Evolutionary conservation across 2,797 vertebrate genomes (phyloP).

Genomic region (Amblyopsis hoosieri): DNA sequence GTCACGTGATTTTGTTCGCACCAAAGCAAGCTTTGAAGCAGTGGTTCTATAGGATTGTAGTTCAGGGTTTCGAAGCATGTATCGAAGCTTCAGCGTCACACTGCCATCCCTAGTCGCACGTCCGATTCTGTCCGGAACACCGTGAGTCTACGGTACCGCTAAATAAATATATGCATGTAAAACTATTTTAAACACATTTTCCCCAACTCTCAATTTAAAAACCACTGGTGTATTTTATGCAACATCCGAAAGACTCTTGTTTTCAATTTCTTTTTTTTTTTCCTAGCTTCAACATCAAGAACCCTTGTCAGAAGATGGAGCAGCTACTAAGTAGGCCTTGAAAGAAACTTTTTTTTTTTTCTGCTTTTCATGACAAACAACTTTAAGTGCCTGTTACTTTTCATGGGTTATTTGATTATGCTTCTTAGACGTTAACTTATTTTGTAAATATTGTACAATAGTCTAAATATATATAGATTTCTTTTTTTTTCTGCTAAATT

Average conservation of each 20-base stretch:
- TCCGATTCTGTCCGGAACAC: too few relatives aligned
- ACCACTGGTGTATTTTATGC: neutral
- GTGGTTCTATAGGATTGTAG: too few relatives aligned
- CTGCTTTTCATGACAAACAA: neutral
- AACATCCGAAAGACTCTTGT: neutral
- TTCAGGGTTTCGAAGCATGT: too few relatives aligned
- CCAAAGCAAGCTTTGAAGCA: too few relatives aligned
- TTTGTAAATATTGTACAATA: slow-evolving; percentile 28
- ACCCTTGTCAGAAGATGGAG: slow-evolving; percentile 80
- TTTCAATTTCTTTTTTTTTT: neutral
- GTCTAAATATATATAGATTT: slow-evolving; percentile 26
- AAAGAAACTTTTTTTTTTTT: neutral
- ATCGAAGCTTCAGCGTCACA: too few relatives aligned
- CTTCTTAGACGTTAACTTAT: slow-evolving; percentile 56
- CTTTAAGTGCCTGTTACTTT: slow-evolving; percentile 6
- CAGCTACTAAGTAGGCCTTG: slow-evolving; percentile 42
- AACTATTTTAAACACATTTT: too few relatives aligned
- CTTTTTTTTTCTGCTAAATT: slow-evolving; percentile 8
- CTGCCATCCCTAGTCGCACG: too few relatives aligned
- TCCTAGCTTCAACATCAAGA: slow-evolving; percentile 87
- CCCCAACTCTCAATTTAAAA: too few relatives aligned
- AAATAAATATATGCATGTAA: too few relatives aligned
- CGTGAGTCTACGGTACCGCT: too few relatives aligned
- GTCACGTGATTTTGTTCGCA: too few relatives aligned
- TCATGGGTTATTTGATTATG: slow-evolving; percentile 23